Percentiles rank a stretch among this genome's conserved stretches.
Conservation (phyloP, 1,140 invertebrate species). For the Cydia splendana region DNA sequence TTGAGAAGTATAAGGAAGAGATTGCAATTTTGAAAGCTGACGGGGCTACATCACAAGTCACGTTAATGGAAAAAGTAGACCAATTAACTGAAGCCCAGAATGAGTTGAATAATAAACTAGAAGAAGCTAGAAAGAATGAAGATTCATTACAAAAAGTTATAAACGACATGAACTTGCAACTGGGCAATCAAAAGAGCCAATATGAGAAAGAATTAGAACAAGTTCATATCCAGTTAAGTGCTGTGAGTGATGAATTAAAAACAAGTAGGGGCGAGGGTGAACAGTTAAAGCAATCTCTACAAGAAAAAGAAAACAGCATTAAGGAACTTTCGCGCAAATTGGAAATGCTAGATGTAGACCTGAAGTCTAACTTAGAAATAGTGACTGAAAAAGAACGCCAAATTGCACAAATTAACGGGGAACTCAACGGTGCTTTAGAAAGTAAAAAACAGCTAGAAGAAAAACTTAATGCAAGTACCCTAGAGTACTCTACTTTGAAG, state of each 20-base stretch:
- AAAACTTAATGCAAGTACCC: slow-evolving; percentile 58
- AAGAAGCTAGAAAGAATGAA: slow-evolving; percentile 75
- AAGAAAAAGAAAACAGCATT: slow-evolving; percentile 72
- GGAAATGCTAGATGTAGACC: slow-evolving; percentile 74
- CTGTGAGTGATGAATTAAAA: slow-evolving; percentile 56
- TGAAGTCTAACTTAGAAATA: slow-evolving; percentile 75
- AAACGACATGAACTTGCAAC: slow-evolving; percentile 67
- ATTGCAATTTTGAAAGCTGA: slow-evolving; percentile 69
- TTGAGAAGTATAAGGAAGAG: slow-evolving; percentile 71
- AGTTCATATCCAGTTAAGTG: slow-evolving; percentile 54
- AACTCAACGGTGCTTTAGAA: slow-evolving; percentile 77
- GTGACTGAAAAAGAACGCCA: slow-evolving; percentile 77
- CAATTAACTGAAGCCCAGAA: slow-evolving; percentile 76
- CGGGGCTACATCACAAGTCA: slow-evolving; percentile 72
- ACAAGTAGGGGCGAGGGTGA: slow-evolving; percentile 56
- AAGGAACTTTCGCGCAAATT: slow-evolving; percentile 73
- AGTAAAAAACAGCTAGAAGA: slow-evolving; percentile 75
- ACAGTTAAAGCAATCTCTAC: slow-evolving; percentile 53
- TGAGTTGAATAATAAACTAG: slow-evolving; percentile 76
- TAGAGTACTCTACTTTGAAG: slow-evolving; percentile 61
- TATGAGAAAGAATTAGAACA: slow-evolving; percentile 67
- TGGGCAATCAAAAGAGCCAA: slow-evolving; percentile 62
- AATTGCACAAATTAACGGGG: slow-evolving; percentile 75
- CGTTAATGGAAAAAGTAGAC: slow-evolving; percentile 76
- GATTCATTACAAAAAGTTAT: slow-evolving; percentile 73